Evolutionary conservation across 2,888 invertebrate genomes (phyloP), one percentile per base, ranked within the genome.

Genomic region (Gerris lacustris): DNA sequence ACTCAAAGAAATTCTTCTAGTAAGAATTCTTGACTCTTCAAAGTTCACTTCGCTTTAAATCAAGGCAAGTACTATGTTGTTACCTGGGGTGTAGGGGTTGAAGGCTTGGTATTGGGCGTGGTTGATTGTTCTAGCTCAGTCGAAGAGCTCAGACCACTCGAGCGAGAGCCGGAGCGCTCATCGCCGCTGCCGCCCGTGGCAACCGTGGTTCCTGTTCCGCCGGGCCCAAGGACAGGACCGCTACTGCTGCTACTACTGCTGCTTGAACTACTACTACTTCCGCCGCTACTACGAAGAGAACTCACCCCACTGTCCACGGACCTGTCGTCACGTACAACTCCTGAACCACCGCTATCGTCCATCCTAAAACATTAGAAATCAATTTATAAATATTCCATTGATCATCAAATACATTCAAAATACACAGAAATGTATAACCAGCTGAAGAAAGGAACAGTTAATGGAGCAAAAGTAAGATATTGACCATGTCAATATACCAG

Each of bases 141-240:
- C 79, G 87, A 86, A 82, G 85, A 85, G 80, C 88, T 89, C 80
- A 89, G 84, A 80, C 89, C 89, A 82, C 88, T 88, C 81, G 85
- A 85, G 74, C 89, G 85, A 80, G 88, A 88, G 79, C 89, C 89
- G 81, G 88, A 88, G 77, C 89, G 86, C 82, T 89, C 89, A 84
- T 89, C 89, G 79, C 86, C 85, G 78, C 84, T 84, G 77, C 87
- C 86, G 78, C 88, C 88, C 78, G 89, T 85, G 79, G 89, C 83
- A 71, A 89, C 88, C 82, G 89, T 89, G 84, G 89, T 87, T 82
- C 89, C 87, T 79, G 87, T 86, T 82, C 87, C 87, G 7, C 15
- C 18, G 71, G 82, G 82, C 67, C 78, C 76, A 71, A 77, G 77
- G 79, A 82, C 89, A 84, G 89, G 89, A 79, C 86, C 85, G 78